Percentiles rank a stretch among this genome's conserved stretches.
These are phyloP conservation scores for Pachydiplax longipennis DNA, from an alignment of 2,888 invertebrate genomes.

Conservation along the genomic window DNA sequence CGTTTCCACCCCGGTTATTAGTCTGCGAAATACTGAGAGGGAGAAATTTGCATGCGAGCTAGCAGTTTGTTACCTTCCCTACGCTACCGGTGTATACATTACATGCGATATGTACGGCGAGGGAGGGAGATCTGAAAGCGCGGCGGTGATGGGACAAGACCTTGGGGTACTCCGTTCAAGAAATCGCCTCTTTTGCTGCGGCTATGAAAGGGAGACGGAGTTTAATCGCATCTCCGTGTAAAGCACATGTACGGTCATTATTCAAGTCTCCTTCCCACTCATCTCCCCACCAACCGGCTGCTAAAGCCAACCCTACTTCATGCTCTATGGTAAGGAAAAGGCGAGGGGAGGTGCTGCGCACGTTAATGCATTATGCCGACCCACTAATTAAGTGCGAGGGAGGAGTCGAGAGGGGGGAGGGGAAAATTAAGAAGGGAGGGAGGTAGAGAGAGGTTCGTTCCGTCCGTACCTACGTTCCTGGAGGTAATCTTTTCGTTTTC, in stretches of 20 bases:
- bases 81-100: neutral
- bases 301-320: neutral
- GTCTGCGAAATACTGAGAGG: neutral
- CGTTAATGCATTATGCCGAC: conserved; percentile 1
- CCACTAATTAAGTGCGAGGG: conserved; percentile 1
- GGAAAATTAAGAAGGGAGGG: neutral
- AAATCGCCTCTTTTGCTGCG: neutral
- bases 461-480: neutral
- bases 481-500: neutral
- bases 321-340: neutral
- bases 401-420: neutral
- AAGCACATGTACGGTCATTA: conserved; percentile 11
- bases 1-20: neutral
- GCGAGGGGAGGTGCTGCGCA: neutral
- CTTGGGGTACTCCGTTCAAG: neutral
- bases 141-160: neutral
- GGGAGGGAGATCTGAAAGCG: neutral
- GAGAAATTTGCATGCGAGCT: neutral
- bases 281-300: neutral
- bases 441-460: neutral
- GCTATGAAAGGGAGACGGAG: neutral
- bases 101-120: neutral
- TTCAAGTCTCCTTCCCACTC: neutral
- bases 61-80: neutral
- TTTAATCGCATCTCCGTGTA: neutral